Conservation (phyloP, 2,113 vertebrate species). For the Lanius ludovicianus region DNA sequence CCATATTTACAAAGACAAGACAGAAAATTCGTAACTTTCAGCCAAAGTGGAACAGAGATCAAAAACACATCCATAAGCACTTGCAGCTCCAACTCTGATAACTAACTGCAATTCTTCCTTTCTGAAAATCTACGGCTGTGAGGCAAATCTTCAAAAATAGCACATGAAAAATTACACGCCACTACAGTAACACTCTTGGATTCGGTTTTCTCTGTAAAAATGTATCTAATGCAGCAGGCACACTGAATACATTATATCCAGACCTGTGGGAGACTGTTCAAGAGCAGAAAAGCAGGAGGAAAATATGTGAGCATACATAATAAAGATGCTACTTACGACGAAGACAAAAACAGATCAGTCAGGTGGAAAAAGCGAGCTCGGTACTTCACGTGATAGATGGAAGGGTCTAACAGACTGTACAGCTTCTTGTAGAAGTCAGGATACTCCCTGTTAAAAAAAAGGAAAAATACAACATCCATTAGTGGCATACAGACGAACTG, state of each 20-base stretch:
- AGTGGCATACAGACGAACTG: neutral
- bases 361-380: slow-evolving; percentile 92
- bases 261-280: neutral
- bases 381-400: slow-evolving; percentile 92
- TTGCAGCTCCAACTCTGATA: neutral
- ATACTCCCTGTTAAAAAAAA: slow-evolving; percentile 81
- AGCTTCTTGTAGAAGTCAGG: slow-evolving; percentile 95
- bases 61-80: neutral
- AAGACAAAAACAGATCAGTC: slow-evolving; percentile 89
- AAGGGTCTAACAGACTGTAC: slow-evolving; percentile 89
- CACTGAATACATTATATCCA: neutral
- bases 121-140: neutral
- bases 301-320: neutral
- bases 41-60: neutral
- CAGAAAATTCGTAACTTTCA: neutral
- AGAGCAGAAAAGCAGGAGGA: neutral
- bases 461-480: neutral
- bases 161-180: neutral
- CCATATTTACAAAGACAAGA: neutral
- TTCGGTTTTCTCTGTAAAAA: neutral
- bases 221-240: neutral
- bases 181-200: neutral
- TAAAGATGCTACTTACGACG: slow-evolving; percentile 81
- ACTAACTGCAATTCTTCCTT: neutral
- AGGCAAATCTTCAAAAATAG: neutral